phyloP scores from a whole-genome alignment of 2,113 vertebrate genomes.

The Grammomys surdaster region DNA sequence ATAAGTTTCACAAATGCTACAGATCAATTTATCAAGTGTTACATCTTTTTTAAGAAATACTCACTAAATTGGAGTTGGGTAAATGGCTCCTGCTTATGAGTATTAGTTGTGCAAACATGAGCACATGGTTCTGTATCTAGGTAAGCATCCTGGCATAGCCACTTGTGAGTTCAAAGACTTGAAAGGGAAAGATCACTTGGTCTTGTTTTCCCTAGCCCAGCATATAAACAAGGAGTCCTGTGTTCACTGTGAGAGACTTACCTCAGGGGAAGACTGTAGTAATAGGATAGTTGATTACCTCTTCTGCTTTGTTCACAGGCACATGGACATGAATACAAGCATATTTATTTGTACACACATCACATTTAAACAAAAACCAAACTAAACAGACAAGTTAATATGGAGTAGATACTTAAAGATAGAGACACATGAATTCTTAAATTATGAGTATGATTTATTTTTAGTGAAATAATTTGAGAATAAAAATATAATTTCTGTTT shows the following conservation, averaged over 20 bases:
- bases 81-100: background rate
- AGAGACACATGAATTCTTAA: background rate
- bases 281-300: background rate
- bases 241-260: background rate
- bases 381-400: background rate
- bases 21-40: background rate
- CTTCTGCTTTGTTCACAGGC: background rate
- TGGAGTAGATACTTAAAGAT: background rate
- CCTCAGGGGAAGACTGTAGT: background rate
- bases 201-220: background rate
- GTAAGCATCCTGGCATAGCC: background rate
- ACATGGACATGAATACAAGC: no score
- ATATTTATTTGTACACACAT: background rate
- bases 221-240: no score
- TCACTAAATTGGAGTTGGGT: background rate
- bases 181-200: background rate
- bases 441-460: background rate
- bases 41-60: background rate
- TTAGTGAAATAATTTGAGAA: background rate
- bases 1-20: background rate
- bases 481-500: background rate
- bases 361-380: background rate
- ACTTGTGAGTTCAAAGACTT: background rate
- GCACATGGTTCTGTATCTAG: background rate
- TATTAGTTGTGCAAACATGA: background rate